Evolutionary conservation across 2,888 invertebrate genomes (phyloP).

Genomic region (Papilio demoleus): DNA sequence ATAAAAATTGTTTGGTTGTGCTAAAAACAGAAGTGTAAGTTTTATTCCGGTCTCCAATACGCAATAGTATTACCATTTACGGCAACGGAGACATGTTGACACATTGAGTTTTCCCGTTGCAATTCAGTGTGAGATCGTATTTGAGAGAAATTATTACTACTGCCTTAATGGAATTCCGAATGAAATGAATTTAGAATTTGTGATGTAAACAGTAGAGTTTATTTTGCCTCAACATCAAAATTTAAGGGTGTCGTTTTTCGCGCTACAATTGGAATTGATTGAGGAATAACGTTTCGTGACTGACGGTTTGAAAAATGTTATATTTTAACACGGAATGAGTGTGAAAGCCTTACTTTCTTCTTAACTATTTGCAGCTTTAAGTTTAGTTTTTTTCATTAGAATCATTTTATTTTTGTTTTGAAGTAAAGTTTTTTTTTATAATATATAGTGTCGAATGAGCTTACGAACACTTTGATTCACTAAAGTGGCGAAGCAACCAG

Average conservation of each 20-base stretch:
- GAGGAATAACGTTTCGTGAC: conserved; percentile 52
- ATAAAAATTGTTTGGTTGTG: too few species aligned
- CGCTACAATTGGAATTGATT: conserved; percentile 54
- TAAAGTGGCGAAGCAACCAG: too few species aligned
- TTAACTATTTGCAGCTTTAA: conserved; percentile 30
- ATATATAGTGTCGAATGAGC: too few species aligned
- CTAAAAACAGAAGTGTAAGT: neutral
- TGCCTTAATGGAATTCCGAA: conserved; percentile 41
- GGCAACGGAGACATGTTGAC: conserved; percentile 44
- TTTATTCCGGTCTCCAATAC: conserved; percentile 1
- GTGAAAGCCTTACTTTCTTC: conserved; percentile 46
- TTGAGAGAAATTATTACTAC: conserved; percentile 49
- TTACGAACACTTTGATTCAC: too few species aligned
- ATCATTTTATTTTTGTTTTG: conserved; percentile 7
- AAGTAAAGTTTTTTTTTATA: neutral
- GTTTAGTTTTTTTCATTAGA: conserved; percentile 18
- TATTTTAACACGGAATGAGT: conserved; percentile 51
- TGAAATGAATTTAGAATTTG: conserved; percentile 43
- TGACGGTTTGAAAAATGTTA: conserved; percentile 54
- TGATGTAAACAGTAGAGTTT: conserved; percentile 34
- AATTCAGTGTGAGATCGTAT: conserved; percentile 51
- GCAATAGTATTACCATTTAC: conserved; percentile 14
- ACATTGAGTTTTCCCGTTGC: conserved; percentile 51
- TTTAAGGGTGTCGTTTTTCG: conserved; percentile 46
- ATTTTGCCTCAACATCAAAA: conserved; percentile 37